Base-by-base conservation (phyloP, 2,113 vertebrate species). In the Girardinichthys multiradiatus region DNA sequence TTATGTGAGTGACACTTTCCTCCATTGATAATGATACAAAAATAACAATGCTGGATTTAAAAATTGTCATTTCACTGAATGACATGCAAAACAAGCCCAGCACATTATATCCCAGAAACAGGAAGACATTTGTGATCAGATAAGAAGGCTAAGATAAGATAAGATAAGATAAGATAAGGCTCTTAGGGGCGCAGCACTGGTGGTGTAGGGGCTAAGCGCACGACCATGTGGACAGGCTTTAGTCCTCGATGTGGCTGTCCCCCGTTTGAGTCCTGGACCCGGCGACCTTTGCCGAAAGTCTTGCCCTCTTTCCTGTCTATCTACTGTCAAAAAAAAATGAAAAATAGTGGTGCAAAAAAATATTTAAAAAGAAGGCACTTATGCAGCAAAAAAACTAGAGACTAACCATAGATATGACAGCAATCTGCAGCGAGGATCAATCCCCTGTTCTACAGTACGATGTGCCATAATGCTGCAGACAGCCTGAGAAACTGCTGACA, bases 351-450 rank as follows among this genome's bases (percentile, higher is more conserved):
- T n/a, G n/a, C n/a, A n/a, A n/a, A n/a, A n/a, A n/a, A n/a, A n/a
- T n/a, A n/a, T n/a, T n/a, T n/a, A n/a, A n/a, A n/a, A n/a, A 68
- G 61, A 59, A 37, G 35, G 42, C 30, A 39, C 29, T n/a, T 61
- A 14, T 37, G 27, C 2, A 59, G 61, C 63, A 58, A n/a, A 70
- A 2, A 2, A 6, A 30, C 26, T 19, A 17, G 48, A 48, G 59
- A 29, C 27, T 1, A 6, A 35, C 17, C 5, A 26, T 31, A 48
- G 59, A 29, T n/a, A 29, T 30, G 61, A 57, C 63, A 81, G 48
- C 2, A 28, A 84, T 79, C 57, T 66, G 66, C 33, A 68, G 57
- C 57, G 19, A 65, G 58, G n/a, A 78, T 74, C 21, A 60, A 81
- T 82, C 64, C 68, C 45, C 48, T 54, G 11, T 68, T 69, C 28